Conservation (phyloP, 2,888 invertebrate genomes). For the Parasteatoda lunata region DNA sequence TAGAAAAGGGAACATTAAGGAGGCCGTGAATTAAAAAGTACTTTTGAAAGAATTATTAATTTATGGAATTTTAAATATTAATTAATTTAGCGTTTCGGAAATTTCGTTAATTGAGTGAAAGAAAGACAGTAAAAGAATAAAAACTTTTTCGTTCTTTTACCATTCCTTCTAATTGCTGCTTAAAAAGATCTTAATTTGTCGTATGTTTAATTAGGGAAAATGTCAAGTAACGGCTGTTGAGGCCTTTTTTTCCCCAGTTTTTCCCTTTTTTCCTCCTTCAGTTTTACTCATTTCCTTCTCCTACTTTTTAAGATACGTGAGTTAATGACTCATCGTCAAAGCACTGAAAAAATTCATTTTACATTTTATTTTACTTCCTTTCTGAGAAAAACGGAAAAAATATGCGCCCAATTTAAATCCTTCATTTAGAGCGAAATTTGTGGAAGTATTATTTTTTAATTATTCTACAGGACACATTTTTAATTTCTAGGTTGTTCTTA, state of each 20-base stretch:
- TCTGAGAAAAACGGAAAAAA: neutral
- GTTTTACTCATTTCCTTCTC: too few relatives aligned
- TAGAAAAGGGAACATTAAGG: slow-evolving; percentile 7
- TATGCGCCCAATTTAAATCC: too few relatives aligned
- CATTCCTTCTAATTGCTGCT: slow-evolving; percentile 54
- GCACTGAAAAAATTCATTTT: slow-evolving; percentile 15
- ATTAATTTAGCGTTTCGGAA: slow-evolving; percentile 61
- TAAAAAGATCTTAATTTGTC: slow-evolving; percentile 62
- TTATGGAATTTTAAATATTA: slow-evolving; percentile 63
- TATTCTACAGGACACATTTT: too few relatives aligned
- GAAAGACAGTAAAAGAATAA: slow-evolving; percentile 28
- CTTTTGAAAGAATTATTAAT: slow-evolving; percentile 56
- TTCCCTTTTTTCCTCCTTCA: slow-evolving; percentile 24
- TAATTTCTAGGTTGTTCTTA: too few relatives aligned
- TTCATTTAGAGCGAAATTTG: too few relatives aligned
- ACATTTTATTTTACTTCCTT: neutral
- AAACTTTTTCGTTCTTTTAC: slow-evolving; percentile 18
- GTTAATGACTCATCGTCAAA: slow-evolving; percentile 59
- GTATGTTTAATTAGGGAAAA: slow-evolving; percentile 63
- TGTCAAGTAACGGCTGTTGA: slow-evolving; percentile 59
- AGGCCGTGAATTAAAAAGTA: slow-evolving; percentile 11
- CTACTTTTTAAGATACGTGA: slow-evolving; percentile 13
- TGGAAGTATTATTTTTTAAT: too few relatives aligned
- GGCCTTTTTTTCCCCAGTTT: slow-evolving; percentile 16
- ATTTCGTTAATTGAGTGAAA: slow-evolving; percentile 54